Base-by-base conservation (phyloP, 2,888 invertebrate species). In the Phengaris arion region DNA sequence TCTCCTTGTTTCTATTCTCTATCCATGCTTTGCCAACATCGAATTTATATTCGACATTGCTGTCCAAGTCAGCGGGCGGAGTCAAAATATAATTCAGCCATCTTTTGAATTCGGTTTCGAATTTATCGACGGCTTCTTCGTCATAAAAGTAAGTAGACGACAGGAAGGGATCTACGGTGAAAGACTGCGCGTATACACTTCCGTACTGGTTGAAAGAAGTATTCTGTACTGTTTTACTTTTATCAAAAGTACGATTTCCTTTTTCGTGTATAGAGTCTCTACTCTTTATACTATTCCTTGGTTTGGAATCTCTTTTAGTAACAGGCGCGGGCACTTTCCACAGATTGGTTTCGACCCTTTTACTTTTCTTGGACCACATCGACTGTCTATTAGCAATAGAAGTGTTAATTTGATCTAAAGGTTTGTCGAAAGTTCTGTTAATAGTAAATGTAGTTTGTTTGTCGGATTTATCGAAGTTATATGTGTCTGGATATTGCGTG, bases 61-160 rank as follows among this genome's bases (percentile, higher is more conserved):
- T 94, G 79, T 96, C 95, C 0, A 97, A 91, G 79, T 97, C 96
- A 0, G 95, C 94, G 0, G 97, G 97, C 0, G 97, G 96, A 5
- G 96, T 96, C 8, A 97, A 89, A 74, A 97, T 89, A 9, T 95
- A 95, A 86, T 97, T 97, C 0, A 97, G 88, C 97, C 97, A 97
- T 80, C 96, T 96, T 83, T 95, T 96, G 77, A 97, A 96, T 82
- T 96, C 95, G 0, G 85, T 89, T 86, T 96, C 96, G 85, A 97
- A 96, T 77, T 95, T 94, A 70, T 95, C 94, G 1, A 97, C 94
- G 83, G 96, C 96, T 80, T 94, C 92, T 78, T 95, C 95, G 82
- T 96, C 96, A 80, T 95, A 94, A 83, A 95, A 96, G 83, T 96
- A 94, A 0, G 95, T 94, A 0, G 95, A 91, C 0, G 95, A 95